Evolutionary conservation across 64 coral and sea anemone species (phyloP), one percentile per base, ranked within the genome.

Genomic region (Hydrozoanthus tunicans): DNA sequence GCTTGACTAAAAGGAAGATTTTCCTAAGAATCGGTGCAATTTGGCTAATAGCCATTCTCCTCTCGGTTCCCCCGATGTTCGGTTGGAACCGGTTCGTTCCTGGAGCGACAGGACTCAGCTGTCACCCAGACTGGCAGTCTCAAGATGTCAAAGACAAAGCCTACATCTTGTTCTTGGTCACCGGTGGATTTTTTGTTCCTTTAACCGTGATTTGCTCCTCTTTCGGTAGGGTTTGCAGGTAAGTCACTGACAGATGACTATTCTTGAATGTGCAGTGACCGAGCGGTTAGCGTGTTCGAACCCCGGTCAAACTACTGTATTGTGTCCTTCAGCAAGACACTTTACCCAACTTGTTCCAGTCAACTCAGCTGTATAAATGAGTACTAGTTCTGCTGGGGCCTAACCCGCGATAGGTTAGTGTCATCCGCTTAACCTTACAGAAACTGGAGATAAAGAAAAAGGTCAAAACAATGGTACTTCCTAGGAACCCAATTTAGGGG

Each of bases 51-150:
- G 89, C 89, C 58, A 72, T 94, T 43, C 0, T 79, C 1, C 56
- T 70, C 12, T 62, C 72, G 64, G 6, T 89, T 27, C 92, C 83
- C 17, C 92, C 92, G 4, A 80, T 89, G 65, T 23, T 80, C 1
- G 92, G 92, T 10, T 93, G 92, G 92, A 89, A 78, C 55, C 62
- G 79, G 65, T 93, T 93, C 81, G 85, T 93, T 25, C 85, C 85
- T 8, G 92, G 64, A 69, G n/a, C 51, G 23, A 64, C 85, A 56
- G 77, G 92, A 51, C 10, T 93, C 59, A 90, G 92, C 24, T 93
- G 92, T 64, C 84, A 77, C 62, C 92, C 92, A 58, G 92, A 93
- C 62, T 93, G 92, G 92, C 12, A 73, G 51, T 78, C 92, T 9
- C 15, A 56, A 55, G 32, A 90, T 10, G 10, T 53, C 24, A 14